Conservation (phyloP, 1,140 invertebrate genomes). For the Venturia canescens region DNA sequence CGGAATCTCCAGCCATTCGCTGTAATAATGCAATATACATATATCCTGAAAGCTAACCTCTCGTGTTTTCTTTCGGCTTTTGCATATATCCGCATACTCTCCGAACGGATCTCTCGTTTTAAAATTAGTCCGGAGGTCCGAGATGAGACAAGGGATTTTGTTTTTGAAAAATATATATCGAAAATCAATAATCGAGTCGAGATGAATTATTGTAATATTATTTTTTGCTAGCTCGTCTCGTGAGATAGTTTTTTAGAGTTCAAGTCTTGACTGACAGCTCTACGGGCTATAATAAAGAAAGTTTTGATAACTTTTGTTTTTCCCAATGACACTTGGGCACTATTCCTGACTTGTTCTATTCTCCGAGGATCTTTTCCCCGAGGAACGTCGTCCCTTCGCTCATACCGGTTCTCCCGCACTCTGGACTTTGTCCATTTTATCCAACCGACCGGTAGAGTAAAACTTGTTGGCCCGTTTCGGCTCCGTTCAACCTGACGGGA, state of each 20-base stretch:
- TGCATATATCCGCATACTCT: neutral
- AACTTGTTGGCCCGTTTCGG: neutral
- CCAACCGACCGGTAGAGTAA: neutral
- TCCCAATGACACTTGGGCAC: neutral
- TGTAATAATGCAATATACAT: slow-evolving; percentile 10
- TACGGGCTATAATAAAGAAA: neutral
- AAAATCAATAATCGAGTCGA: too few relatives aligned
- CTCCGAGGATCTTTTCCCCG: neutral
- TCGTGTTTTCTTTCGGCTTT: neutral
- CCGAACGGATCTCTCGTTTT: neutral
- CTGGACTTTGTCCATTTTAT: slow-evolving; percentile 11
- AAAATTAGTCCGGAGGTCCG: neutral
- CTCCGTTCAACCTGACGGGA: neutral
- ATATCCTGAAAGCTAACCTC: neutral
- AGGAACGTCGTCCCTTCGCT: neutral
- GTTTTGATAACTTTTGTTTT: neutral
- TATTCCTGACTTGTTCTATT: too few relatives aligned
- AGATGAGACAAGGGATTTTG: neutral
- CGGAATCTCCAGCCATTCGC: neutral
- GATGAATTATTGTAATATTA: too few relatives aligned
- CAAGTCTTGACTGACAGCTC: too few relatives aligned
- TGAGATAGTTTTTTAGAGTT: too few relatives aligned
- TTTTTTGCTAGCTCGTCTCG: too few relatives aligned
- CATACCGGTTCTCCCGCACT: neutral
- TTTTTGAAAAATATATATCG: too few relatives aligned